These are phyloP conservation scores for Wiebesia pumilae DNA, from an alignment of 1,140 invertebrate species.

Conservation along the genomic window DNA sequence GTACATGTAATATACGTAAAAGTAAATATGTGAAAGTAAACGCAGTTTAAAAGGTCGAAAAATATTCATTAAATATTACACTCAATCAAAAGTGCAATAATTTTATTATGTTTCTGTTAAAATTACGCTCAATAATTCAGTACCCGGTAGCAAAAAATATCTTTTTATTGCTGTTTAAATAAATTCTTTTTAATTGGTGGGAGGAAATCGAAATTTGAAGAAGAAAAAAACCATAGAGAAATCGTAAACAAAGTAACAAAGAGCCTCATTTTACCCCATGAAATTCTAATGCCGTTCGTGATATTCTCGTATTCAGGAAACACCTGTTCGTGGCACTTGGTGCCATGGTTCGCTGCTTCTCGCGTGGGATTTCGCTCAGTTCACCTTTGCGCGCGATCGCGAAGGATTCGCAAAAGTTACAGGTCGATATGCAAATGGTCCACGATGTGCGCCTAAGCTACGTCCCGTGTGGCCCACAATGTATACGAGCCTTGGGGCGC, in stretches of 20 bases:
- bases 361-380: neutral
- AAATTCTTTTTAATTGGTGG: too few relatives aligned
- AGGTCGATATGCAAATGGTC: constrained; percentile 42
- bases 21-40: too few relatives aligned
- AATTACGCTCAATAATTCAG: too few relatives aligned
- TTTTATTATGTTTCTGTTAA: too few relatives aligned
- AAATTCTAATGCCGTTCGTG: constrained; percentile 19
- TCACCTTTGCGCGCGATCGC: neutral
- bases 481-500: neutral
- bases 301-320: neutral
- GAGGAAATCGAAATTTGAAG: neutral
- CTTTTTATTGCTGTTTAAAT: too few relatives aligned
- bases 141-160: too few relatives aligned
- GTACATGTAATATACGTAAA: too few relatives aligned
- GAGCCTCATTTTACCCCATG: neutral
- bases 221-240: too few relatives aligned
- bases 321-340: neutral
- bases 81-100: too few relatives aligned
- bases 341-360: neutral
- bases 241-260: neutral
- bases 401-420: constrained; percentile 29
- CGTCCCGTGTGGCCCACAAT: neutral
- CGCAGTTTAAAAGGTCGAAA: too few relatives aligned
- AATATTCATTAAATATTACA: too few relatives aligned
- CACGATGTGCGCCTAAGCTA: neutral